A percentile compares a stretch with the other conserved stretches of the same genome.
phyloP scores from a whole-genome alignment of 2,888 invertebrate genomes.

The Thera obeliscata region DNA sequence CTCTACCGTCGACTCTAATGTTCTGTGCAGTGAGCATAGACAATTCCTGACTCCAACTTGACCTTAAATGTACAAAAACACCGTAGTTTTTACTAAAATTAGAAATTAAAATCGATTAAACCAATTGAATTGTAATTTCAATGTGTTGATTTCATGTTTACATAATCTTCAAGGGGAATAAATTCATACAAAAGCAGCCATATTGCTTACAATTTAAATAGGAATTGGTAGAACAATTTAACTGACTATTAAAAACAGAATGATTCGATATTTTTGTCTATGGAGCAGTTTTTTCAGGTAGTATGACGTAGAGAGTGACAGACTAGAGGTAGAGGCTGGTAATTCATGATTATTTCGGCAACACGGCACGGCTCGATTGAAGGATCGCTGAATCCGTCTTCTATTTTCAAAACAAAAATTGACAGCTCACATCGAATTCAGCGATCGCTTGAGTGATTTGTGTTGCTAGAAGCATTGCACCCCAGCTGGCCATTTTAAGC shows the following conservation, averaged over 20 bases:
- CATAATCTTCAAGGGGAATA: conserved; percentile 11
- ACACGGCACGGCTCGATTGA: too few species aligned
- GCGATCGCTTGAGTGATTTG: too few species aligned
- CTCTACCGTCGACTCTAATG: too few species aligned
- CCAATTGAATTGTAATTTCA: conserved; percentile 12
- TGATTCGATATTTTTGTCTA: background rate
- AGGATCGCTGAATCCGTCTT: too few species aligned
- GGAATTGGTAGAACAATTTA: background rate
- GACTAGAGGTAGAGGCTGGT: background rate
- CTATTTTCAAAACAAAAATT: too few species aligned
- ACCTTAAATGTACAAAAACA: background rate
- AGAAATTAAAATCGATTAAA: conserved; percentile 17
- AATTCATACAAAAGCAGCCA: conserved; percentile 12
- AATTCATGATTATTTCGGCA: too few species aligned
- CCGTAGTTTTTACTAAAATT: conserved; percentile 2
- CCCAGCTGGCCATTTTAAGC: too few species aligned
- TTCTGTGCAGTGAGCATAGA: too few species aligned
- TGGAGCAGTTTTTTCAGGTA: background rate
- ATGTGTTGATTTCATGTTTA: conserved; percentile 17
- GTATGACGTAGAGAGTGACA: background rate
- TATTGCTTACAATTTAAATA: conserved; percentile 10
- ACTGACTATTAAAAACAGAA: background rate
- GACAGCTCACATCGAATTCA: too few species aligned
- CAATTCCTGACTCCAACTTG: too few species aligned
- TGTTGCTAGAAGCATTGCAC: too few species aligned